Conservation (phyloP, 2,888 invertebrate genomes). For the Cephus pulcher region DNA sequence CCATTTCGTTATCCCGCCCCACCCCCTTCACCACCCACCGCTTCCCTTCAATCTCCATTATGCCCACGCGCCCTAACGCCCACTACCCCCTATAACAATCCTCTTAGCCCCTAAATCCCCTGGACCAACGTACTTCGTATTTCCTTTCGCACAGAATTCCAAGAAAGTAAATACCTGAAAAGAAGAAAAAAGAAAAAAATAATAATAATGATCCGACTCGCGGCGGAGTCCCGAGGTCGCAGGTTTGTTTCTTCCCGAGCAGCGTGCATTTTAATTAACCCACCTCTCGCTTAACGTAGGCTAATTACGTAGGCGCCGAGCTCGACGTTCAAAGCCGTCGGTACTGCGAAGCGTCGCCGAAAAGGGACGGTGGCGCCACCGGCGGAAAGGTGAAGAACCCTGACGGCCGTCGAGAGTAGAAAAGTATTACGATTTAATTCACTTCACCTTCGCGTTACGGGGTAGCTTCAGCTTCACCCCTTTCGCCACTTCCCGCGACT, state of each 20-base stretch:
- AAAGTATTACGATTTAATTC: background rate
- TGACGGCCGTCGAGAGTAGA: background rate
- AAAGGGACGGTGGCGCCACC: background rate
- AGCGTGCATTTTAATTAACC: conserved; percentile 22
- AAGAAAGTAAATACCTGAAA: background rate
- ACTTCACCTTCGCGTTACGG: background rate
- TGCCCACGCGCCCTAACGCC: background rate
- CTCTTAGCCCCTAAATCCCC: background rate
- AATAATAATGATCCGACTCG: background rate
- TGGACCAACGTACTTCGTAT: background rate
- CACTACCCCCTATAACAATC: background rate
- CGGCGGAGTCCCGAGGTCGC: background rate
- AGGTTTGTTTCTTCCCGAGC: conserved; percentile 6
- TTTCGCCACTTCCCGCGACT: background rate
- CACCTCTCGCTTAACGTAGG: conserved; percentile 19
- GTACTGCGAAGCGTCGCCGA: background rate
- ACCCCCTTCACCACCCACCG: background rate
- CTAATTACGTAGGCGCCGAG: conserved; percentile 20
- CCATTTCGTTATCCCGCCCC: background rate
- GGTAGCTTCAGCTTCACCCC: background rate
- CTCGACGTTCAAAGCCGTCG: background rate
- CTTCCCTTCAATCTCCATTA: background rate
- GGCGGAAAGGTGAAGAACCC: background rate
- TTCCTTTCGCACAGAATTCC: background rate
- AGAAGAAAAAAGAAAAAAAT: background rate